Evolutionary conservation across 23 tunicate genomes (phyloP).

Genomic region (Phallusia fumigata): DNA sequence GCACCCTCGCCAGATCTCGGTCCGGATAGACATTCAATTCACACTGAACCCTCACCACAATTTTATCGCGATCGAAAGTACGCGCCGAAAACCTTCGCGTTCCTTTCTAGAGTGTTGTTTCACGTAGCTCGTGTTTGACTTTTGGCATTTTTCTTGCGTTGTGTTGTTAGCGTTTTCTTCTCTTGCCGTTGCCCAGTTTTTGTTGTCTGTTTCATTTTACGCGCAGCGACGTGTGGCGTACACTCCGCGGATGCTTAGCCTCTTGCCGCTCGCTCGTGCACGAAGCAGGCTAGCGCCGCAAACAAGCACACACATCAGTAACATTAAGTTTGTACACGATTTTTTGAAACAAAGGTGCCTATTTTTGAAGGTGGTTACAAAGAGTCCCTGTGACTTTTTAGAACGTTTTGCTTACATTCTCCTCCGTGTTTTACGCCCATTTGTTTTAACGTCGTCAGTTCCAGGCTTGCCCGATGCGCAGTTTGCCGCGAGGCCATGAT

Average conservation of each 20-base stretch:
- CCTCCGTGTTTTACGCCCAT: neutral
- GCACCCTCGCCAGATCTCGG: neutral
- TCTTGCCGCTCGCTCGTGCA: neutral
- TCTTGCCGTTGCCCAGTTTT: conserved; percentile 2
- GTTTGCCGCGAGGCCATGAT: neutral
- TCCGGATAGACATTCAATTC: neutral
- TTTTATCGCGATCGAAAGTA: neutral
- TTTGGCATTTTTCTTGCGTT: neutral
- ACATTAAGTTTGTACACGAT: too few species aligned
- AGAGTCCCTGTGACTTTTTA: neutral
- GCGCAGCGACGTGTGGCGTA: neutral
- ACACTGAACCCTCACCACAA: neutral
- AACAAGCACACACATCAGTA: too few species aligned
- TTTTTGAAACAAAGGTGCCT: conserved; percentile 1
- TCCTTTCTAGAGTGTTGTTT: neutral
- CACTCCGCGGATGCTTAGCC: neutral
- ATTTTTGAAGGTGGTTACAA: neutral
- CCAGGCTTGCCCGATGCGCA: neutral
- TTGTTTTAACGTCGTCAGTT: neutral
- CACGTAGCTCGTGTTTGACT: neutral
- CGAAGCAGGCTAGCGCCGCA: too few species aligned
- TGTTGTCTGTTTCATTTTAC: neutral
- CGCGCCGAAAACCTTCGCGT: neutral
- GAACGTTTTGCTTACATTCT: neutral
- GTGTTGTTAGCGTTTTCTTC: neutral